Conservation (phyloP, 2,113 vertebrate species). For the Calyptommatus sinebrachiatus region DNA sequence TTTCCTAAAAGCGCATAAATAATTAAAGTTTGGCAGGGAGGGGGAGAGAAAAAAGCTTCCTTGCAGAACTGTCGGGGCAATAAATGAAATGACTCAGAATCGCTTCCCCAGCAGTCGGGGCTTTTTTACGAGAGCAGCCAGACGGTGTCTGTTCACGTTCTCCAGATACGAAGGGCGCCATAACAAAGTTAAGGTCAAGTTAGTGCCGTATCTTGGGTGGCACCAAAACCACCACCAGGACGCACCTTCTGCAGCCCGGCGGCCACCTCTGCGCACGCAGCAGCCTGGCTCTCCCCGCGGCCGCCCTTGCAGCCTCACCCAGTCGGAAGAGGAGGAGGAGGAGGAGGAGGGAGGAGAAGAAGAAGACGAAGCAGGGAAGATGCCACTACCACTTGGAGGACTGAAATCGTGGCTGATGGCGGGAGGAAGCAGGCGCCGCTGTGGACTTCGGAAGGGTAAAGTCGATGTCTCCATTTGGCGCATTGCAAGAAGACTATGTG, state of each 20-base stretch:
- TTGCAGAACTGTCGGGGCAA: conserved; percentile 83
- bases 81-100: conserved; percentile 87
- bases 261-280: conserved; percentile 30
- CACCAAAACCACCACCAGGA: conserved; percentile 61
- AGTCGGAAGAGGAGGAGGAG: conserved; percentile 19
- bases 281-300: background rate
- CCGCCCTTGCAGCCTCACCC: conserved; percentile 39
- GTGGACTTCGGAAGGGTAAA: conserved; percentile 70
- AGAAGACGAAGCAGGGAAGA: too few relatives aligned
- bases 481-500: background rate
- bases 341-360: too few relatives aligned
- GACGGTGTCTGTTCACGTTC: conserved; percentile 82
- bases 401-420: too few relatives aligned
- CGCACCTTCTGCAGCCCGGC: conserved; percentile 63
- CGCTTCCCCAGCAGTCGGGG: conserved; percentile 77
- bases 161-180: conserved; percentile 85
- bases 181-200: conserved; percentile 99
- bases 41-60: conserved; percentile 72
- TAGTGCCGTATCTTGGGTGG: conserved; percentile 86
- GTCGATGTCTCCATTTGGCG: conserved; percentile 32
- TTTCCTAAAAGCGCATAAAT: conserved; percentile 83
- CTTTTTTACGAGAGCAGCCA: conserved; percentile 83
- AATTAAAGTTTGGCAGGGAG: conserved; percentile 83
- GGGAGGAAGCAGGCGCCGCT: background rate
- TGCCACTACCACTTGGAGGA: too few relatives aligned